Evolutionary conservation across 2,797 vertebrate genomes (phyloP), one percentile per base, ranked within the genome.

Genomic region (Podargus strigoides): DNA sequence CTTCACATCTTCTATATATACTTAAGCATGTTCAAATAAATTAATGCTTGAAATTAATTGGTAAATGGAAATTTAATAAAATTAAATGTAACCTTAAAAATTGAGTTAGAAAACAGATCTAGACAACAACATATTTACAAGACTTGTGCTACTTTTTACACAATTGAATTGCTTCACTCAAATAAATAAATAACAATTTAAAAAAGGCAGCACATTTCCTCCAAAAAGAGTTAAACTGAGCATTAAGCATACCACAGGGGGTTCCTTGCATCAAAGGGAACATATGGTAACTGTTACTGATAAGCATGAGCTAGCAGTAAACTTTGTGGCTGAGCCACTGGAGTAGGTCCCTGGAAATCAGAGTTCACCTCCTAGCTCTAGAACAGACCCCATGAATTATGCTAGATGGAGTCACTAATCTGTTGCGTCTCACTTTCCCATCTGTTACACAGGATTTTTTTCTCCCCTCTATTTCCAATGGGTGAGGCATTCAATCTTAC

Each of bases 241-340:
- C 42, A 41, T 47, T 52, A 77, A 79, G 34, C 27, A 18, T 16
- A 49, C 41, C 63, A 87, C 77, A 63, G 66, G 72, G 76, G 50
- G 62, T 41, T 93, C 87, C 63, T 36, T 46, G 34, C 60, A 90
- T 89, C 90, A 92, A 93, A 95, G 32, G 7, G 9, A 89, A 59
- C 59, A 70, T 53, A 56, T 49, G 67, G 83, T 76, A 94, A 73
- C 56, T 76, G 69, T 90, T 73, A 93, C 53, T 56, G 77, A 49
- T 47, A 81, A 69, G 69, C 64, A 78, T 7, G 22, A 91, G 39
- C 13, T 6, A 66, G 36, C 50, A 85, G 83, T 30, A 87, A 87
- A 84, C 74, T 93, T 59, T 58, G 86, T 70, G 92, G 67, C 87
- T 36, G 58, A 69, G 34, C 18, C 44, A 46, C 36, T 56, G 22